Conservation (phyloP, 2,888 invertebrate species). For the Arenicola marina region DNA sequence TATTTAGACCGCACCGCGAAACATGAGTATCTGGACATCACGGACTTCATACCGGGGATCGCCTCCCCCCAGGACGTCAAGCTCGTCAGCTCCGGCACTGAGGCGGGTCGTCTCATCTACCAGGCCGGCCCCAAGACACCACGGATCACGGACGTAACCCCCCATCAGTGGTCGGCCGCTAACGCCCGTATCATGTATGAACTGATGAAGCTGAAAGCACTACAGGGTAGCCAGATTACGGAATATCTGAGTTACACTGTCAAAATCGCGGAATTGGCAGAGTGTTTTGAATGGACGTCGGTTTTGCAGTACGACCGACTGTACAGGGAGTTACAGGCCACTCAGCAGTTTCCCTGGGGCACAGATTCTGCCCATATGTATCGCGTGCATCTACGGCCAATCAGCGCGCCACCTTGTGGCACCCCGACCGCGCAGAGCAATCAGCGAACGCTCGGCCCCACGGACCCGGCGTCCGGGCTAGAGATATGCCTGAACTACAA, state of each 20-base stretch:
- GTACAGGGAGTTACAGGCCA: background rate
- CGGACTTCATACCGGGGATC: no score
- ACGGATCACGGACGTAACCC: background rate
- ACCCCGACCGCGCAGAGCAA: no score
- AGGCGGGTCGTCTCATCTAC: background rate
- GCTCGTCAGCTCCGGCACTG: no score
- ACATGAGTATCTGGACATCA: no score
- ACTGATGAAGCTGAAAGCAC: background rate
- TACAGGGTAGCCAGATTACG: background rate
- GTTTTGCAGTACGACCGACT: background rate
- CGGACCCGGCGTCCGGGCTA: no score
- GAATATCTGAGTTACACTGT: background rate
- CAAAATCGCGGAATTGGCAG: background rate
- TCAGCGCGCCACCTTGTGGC: no score
- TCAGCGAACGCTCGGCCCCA: no score
- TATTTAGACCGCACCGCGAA: no score
- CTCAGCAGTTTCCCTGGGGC: background rate
- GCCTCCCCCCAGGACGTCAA: no score
- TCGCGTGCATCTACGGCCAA: no score
- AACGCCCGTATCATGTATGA: background rate
- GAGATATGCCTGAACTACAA: no score
- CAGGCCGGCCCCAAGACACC: background rate
- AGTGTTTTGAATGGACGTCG: background rate
- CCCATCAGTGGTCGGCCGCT: background rate
- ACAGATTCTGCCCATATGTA: no score